Base-by-base conservation (phyloP, 2,797 vertebrate species). In the Mormyrops attenuatus region DNA sequence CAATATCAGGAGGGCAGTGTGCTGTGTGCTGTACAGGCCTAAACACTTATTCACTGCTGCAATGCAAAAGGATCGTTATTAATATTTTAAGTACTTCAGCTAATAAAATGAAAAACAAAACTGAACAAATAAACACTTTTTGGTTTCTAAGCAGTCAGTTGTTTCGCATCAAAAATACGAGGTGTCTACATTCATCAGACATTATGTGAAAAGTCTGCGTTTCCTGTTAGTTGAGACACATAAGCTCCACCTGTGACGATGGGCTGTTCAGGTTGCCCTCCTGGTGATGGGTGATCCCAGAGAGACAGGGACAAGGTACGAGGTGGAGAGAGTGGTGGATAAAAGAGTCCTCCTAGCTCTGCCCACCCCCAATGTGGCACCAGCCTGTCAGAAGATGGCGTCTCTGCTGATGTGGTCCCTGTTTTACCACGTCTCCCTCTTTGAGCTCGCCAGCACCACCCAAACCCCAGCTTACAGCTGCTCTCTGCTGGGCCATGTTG, bases 401-500 rank as follows among this genome's bases (percentile, higher is more conserved):
- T 17, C 88, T 1, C 66, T 92, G 85, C 66, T 91, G 0, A 77
- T 93, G 11, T 90, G 93, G 80, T 26, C 73, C 17, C 88, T 93
- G 4, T n/a, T 94, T 90, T 90, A 88, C 50, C 47, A 1, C 87
- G 9, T 93, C 38, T 90, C 63, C 89, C 3, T 90, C 6, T 17
- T 92, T 7, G 52, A 7, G 89, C n/a, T 13, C 53, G 47, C 60
- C 85, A 84, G 84, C 88, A 47, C 26, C 9, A 89, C 13, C 50
- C 34, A 88, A 89, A 91, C 50, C 0, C 11, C 90, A 87, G 34
- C 41, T 52, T 66, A 52, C 69, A n/a, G 26, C 53, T 96, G 95
- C 89, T 90, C 47, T 47, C 92, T 95, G 90, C 94, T 91, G 90
- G 95, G 93, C 86, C 90, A 91, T 86, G 96, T 96, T 92, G 86